Percentiles rank a stretch among this genome's conserved stretches.
Conservation (phyloP, 1,140 invertebrate genomes). For the Cyrtorhinus lividipennis region DNA sequence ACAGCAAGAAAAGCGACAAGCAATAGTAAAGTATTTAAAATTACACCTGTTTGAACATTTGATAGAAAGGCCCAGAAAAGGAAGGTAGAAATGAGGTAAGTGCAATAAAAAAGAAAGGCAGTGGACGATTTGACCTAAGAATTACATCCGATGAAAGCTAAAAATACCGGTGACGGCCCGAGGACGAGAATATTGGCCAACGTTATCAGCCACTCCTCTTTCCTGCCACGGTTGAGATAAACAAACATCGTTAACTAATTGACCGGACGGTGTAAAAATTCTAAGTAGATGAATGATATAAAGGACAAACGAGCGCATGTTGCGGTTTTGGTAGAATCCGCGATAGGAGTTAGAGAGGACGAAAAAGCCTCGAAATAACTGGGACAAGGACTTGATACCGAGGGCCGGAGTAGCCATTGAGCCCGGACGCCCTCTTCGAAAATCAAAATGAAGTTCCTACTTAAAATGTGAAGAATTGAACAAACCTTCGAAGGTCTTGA, state of each 20-base stretch:
- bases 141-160: neutral
- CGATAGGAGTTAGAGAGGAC: neutral
- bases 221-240: neutral
- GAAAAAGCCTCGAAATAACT: neutral
- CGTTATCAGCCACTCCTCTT: constrained; percentile 2
- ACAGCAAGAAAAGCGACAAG: too few relatives aligned
- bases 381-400: neutral
- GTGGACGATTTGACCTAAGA: neutral
- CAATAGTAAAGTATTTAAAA: too few relatives aligned
- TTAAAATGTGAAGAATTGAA: neutral
- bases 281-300: too few relatives aligned
- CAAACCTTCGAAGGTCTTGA: neutral
- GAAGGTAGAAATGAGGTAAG: too few relatives aligned
- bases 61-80: too few relatives aligned
- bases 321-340: too few relatives aligned
- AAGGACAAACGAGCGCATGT: too few relatives aligned
- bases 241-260: neutral
- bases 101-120: too few relatives aligned
- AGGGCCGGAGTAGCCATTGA: neutral
- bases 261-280: neutral
- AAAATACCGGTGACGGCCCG: neutral
- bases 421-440: neutral
- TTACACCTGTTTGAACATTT: too few relatives aligned
- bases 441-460: neutral
- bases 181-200: neutral